These are phyloP conservation scores for Anomalospiza imberbis DNA, from an alignment of 2,797 vertebrate genomes.

Conservation along the genomic window DNA sequence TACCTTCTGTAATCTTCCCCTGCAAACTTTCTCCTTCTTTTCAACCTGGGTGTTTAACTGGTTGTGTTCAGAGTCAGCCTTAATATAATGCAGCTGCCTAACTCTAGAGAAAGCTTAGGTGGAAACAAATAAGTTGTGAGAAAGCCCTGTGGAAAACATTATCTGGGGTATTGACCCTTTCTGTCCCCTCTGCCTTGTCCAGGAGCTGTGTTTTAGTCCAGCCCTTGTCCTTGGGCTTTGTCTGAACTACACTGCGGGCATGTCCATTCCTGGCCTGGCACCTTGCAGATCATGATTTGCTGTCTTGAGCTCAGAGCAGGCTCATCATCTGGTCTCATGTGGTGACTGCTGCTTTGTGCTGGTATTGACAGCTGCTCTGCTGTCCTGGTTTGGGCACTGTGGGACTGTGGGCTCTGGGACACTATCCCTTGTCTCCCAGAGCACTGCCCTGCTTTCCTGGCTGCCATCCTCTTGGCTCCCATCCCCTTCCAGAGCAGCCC, in stretches of 20 bases:
- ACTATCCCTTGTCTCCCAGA: not conserved
- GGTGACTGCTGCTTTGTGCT: not conserved
- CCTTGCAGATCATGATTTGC: not conserved
- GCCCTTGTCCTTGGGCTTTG: not conserved
- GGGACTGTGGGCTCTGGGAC: not conserved
- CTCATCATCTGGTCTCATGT: not conserved
- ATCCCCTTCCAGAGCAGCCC: not conserved
- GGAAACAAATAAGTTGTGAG: not conserved
- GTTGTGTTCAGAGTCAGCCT: not conserved
- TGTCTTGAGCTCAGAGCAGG: not conserved
- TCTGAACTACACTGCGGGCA: not conserved
- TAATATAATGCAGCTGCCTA: not conserved
- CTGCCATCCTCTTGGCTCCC: not conserved
- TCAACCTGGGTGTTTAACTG: not conserved
- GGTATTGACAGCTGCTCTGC: not conserved
- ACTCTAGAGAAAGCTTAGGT: not conserved
- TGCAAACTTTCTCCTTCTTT: not conserved
- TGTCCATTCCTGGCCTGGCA: not conserved
- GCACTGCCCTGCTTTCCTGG: not conserved
- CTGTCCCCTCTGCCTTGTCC: not conserved
- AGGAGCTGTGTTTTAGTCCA: not conserved
- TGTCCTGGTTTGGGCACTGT: not conserved
- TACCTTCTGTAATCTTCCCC: not conserved
- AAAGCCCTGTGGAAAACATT: not conserved
- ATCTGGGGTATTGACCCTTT: not conserved